phyloP scores from a whole-genome alignment of 53 echinoderm and acorn worm genomes.

The Apostichopus leukothele region DNA sequence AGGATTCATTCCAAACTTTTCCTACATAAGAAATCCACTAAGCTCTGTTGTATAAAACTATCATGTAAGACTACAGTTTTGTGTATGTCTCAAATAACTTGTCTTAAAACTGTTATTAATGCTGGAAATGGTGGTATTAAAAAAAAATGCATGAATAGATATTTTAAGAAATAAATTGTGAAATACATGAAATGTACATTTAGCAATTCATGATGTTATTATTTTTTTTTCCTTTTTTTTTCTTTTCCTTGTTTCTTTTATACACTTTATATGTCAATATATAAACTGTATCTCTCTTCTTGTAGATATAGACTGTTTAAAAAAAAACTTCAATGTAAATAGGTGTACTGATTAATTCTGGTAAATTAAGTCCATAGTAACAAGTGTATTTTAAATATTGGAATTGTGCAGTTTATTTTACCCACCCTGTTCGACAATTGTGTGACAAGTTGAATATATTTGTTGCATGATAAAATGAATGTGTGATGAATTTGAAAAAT shows the following conservation, averaged over 20 bases:
- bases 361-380: constrained; percentile 10
- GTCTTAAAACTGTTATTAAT: too few relatives aligned
- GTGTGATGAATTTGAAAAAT: too few relatives aligned
- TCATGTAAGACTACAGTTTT: too few relatives aligned
- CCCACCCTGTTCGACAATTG: constrained; percentile 1
- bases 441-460: background rate
- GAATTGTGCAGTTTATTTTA: constrained; percentile 18
- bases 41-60: too few relatives aligned
- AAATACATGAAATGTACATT: constrained; percentile 36
- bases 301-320: constrained; percentile 31
- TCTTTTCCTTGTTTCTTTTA: background rate
- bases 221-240: background rate
- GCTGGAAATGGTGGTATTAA: background rate
- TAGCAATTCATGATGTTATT: background rate
- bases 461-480: too few relatives aligned
- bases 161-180: constrained; percentile 14
- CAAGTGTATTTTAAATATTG: constrained; percentile 12
- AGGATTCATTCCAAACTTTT: background rate
- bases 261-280: constrained; percentile 40
- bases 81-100: too few relatives aligned
- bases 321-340: constrained; percentile 11
- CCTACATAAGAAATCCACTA: background rate
- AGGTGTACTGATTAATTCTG: constrained; percentile 15
- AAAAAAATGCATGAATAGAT: background rate
- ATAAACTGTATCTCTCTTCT: constrained; percentile 17